Evolutionary conservation across 1,140 invertebrate species (phyloP).

Genomic region (Aphaenogaster floridana): DNA sequence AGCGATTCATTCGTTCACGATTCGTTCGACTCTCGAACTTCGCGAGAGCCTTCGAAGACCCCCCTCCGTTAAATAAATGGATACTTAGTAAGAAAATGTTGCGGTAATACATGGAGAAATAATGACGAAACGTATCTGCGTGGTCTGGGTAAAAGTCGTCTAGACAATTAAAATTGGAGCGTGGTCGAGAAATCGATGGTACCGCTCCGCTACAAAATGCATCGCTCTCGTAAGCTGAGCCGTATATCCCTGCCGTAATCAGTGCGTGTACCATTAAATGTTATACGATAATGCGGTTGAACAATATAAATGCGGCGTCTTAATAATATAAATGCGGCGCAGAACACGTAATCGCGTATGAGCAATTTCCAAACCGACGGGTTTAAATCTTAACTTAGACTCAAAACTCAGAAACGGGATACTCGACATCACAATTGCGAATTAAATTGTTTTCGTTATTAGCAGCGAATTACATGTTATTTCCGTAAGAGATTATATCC

Average conservation of each 20-base stretch:
- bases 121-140: not conserved
- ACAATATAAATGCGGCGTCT: conserved; percentile 23
- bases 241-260: conserved; percentile 40
- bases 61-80: not conserved
- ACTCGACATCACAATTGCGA: not conserved
- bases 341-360: not conserved
- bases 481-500: not conserved
- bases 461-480: not conserved
- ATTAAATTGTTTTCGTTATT: not conserved
- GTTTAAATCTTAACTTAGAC: not conserved
- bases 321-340: not conserved
- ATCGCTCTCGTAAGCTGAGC: conserved; percentile 22
- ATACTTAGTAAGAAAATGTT: not conserved
- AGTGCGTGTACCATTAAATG: conserved; percentile 59
- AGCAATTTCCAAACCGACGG: not conserved
- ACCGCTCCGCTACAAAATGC: conserved; percentile 7
- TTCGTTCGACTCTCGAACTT: not conserved
- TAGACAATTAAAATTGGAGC: conserved; percentile 1
- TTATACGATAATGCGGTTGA: conserved; percentile 48
- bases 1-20: not conserved
- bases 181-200: conserved; percentile 33
- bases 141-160: no score
- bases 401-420: not conserved
- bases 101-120: not conserved
- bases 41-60: not conserved